These are phyloP conservation scores for Bufotes viridis DNA, from an alignment of 2,797 vertebrate species.

Conservation along the genomic window DNA sequence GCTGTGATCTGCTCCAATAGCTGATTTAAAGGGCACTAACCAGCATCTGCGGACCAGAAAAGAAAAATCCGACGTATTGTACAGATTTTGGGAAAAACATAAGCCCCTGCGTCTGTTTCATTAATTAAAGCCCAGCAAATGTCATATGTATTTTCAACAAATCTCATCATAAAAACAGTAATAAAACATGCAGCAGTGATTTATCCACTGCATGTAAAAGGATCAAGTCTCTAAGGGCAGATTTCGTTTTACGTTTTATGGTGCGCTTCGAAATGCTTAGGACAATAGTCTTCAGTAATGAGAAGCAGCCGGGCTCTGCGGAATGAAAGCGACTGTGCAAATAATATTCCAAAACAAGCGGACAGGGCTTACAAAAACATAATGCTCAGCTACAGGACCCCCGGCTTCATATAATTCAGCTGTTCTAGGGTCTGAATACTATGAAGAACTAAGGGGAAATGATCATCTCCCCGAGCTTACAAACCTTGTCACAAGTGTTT, in stretches of 20 bases:
- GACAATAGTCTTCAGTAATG: conserved; percentile 52
- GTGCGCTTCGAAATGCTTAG: conserved; percentile 42
- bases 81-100: neutral
- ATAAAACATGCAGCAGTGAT: conserved; percentile 40
- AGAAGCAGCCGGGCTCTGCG: conserved; percentile 48
- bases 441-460: neutral
- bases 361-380: conserved; percentile 17
- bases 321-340: conserved; percentile 46
- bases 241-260: conserved; percentile 43
- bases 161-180: conserved; percentile 35
- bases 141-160: conserved; percentile 21
- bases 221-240: conserved; percentile 38
- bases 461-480: no score
- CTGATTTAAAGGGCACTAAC: neutral
- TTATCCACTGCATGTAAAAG: conserved; percentile 48
- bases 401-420: conserved; percentile 33
- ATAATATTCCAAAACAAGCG: conserved; percentile 25
- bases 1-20: neutral
- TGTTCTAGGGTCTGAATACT: conserved; percentile 18
- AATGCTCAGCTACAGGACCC: conserved; percentile 24
- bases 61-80: neutral
- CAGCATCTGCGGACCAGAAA: conserved; percentile 3
- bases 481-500: no score
- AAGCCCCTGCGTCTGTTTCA: neutral
- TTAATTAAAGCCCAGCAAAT: conserved; percentile 25